Conservation (phyloP, 2,797 vertebrate genomes). For the Phrynocephalus forsythii region DNA sequence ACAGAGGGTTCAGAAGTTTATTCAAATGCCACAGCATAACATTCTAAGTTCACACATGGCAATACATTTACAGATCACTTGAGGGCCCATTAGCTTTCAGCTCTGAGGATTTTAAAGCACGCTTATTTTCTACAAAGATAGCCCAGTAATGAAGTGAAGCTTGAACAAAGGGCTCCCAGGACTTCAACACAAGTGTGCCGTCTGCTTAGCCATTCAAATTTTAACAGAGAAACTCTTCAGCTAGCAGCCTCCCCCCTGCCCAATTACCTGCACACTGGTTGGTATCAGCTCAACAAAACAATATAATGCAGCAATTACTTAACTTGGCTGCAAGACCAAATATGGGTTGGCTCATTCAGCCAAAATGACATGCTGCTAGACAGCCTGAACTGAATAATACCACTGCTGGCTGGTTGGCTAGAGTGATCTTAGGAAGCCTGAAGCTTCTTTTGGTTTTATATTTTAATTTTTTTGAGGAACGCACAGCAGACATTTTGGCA, state of each 20-base stretch:
- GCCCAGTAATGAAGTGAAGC: not conserved
- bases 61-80: conserved; percentile 2
- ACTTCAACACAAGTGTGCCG: not conserved
- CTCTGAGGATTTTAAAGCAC: not conserved
- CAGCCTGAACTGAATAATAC: not conserved
- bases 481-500: not conserved
- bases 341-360: no score
- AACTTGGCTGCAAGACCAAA: not conserved
- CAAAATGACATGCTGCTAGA: not conserved
- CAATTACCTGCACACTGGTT: not conserved
- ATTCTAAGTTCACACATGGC: not conserved
- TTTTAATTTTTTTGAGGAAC: not conserved
- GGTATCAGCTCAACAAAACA: not conserved
- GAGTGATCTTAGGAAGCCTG: not conserved
- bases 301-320: not conserved
- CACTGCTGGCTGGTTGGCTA: not conserved
- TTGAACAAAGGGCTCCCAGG: not conserved
- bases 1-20: conserved; percentile 27
- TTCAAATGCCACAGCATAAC: conserved; percentile 4
- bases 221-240: not conserved
- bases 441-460: not conserved
- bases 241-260: not conserved
- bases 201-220: not conserved
- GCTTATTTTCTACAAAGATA: conserved; percentile 1
- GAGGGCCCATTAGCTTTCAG: not conserved